Conservation (phyloP, 2,113 vertebrate species). For the Apistogramma diplotaenia region DNA sequence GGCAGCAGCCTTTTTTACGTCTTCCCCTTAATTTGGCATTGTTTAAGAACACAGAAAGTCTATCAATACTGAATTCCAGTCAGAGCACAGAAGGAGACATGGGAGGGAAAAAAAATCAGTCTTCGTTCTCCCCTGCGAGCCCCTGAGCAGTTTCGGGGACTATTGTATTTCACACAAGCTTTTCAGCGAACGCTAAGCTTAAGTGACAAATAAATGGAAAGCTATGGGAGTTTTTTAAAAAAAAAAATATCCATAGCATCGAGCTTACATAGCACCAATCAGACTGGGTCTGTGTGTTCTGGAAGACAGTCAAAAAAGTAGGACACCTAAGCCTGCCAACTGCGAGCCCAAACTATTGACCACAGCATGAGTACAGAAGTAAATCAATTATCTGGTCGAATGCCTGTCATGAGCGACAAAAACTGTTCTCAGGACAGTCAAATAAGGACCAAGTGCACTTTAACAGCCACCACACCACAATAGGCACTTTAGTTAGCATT, state of each 20-base stretch:
- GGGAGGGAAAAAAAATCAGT: constrained; percentile 30
- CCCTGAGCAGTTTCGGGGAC: constrained; percentile 38
- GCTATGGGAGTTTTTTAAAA: constrained; percentile 15
- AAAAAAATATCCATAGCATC: constrained; percentile 17
- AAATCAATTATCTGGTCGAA: constrained; percentile 55
- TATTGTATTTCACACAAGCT: constrained; percentile 49
- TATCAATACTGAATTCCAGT: constrained; percentile 68
- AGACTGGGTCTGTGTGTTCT: background rate
- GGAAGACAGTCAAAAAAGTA: constrained; percentile 35
- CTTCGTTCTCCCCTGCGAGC: constrained; percentile 48
- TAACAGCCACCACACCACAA: constrained; percentile 34
- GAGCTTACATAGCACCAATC: background rate
- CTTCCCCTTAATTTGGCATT: constrained; percentile 67
- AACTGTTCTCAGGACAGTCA: constrained; percentile 13
- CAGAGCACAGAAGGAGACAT: constrained; percentile 34
- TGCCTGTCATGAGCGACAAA: constrained; percentile 25
- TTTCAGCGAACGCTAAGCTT: constrained; percentile 24
- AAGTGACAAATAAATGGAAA: constrained; percentile 48
- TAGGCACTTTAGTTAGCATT: constrained; percentile 61
- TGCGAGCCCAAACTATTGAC: constrained; percentile 26
- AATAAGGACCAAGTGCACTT: constrained; percentile 25
- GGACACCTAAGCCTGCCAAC: constrained; percentile 33
- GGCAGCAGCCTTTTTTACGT: constrained; percentile 57
- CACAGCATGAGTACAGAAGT: constrained; percentile 27
- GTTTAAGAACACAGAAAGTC: constrained; percentile 59